Evolutionary conservation across 2,888 invertebrate genomes (phyloP).

Genomic region (Yponomeuta sedellus): DNA sequence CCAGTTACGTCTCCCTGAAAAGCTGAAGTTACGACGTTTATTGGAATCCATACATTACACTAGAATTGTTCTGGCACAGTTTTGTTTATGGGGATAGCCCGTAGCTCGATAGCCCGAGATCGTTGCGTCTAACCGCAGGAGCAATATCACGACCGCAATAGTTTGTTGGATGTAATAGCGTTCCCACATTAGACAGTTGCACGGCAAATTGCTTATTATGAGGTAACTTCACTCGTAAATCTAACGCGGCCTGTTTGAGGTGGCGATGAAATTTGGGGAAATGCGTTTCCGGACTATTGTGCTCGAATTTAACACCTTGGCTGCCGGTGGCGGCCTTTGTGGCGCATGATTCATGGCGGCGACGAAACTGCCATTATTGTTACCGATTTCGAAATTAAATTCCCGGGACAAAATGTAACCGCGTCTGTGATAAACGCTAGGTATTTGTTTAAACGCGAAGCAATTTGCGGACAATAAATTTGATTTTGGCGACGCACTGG

Average conservation of each 20-base stretch:
- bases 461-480: constrained; percentile 16
- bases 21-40: constrained; percentile 2
- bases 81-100: constrained; percentile 5
- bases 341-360: constrained; percentile 55
- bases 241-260: constrained; percentile 40
- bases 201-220: constrained; percentile 58
- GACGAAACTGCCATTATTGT: constrained; percentile 52
- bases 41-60: neutral
- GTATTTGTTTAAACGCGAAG: constrained; percentile 20
- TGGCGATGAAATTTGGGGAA: constrained; percentile 38
- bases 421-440: constrained; percentile 39
- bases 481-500: neutral
- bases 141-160: constrained; percentile 2
- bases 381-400: constrained; percentile 66
- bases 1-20: constrained; percentile 2
- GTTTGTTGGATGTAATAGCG: constrained; percentile 9
- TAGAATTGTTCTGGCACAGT: neutral
- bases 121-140: neutral
- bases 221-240: constrained; percentile 66
- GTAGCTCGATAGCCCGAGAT: neutral
- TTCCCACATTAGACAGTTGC: constrained; percentile 19
- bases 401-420: constrained; percentile 26
- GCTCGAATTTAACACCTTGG: constrained; percentile 62
- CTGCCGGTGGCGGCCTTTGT: constrained; percentile 45
- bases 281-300: constrained; percentile 42